A percentile compares a stretch with the other conserved stretches of the same genome.
Evolutionary conservation across 2,113 vertebrate genomes (phyloP).

Genomic region (Oncorhynchus keta): DNA sequence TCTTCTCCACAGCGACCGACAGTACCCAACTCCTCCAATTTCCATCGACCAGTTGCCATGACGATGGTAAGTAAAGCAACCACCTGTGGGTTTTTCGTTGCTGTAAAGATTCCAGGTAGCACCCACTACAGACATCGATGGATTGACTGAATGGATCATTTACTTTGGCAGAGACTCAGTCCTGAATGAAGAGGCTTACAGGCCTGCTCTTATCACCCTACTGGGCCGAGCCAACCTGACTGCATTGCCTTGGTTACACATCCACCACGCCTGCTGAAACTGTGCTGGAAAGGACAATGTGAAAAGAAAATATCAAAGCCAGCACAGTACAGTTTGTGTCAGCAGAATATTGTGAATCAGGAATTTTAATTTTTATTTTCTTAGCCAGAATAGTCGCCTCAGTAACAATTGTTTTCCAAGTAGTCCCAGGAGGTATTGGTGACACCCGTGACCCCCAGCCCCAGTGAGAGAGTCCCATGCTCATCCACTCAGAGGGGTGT

Average conservation of each 20-base stretch:
- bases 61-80: slow-evolving; percentile 60
- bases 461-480: background rate
- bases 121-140: background rate
- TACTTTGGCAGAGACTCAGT: background rate
- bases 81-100: slow-evolving; percentile 62
- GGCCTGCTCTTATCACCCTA: too few relatives aligned
- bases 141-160: background rate
- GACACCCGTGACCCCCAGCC: background rate
- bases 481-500: background rate
- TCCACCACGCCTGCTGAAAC: too few relatives aligned
- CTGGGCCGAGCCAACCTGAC: too few relatives aligned
- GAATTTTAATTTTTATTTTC: too few relatives aligned
- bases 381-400: too few relatives aligned
- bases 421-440: background rate
- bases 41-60: slow-evolving; percentile 64
- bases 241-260: too few relatives aligned
- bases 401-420: too few relatives aligned
- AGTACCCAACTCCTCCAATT: slow-evolving; percentile 17
- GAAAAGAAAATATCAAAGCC: too few relatives aligned
- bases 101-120: slow-evolving; percentile 14
- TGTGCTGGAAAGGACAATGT: too few relatives aligned
- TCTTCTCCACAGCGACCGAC: slow-evolving; percentile 34
- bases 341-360: too few relatives aligned
- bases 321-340: too few relatives aligned
- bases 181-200: too few relatives aligned